Percentiles rank a stretch among this genome's conserved stretches.
phyloP scores from a whole-genome alignment of 2,888 invertebrate genomes.

The Phyto melanocephala region DNA sequence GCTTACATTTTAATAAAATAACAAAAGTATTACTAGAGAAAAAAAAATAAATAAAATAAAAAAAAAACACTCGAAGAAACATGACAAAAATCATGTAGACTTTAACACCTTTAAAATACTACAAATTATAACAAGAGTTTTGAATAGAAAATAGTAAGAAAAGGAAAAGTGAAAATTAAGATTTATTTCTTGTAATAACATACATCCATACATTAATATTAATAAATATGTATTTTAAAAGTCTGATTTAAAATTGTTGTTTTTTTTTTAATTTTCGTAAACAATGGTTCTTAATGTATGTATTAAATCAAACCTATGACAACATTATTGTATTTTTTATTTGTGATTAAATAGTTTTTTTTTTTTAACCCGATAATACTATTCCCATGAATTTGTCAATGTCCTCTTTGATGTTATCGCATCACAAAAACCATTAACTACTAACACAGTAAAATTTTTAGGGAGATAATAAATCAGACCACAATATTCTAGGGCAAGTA shows the following conservation, averaged over 20 bases:
- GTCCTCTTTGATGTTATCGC: not conserved
- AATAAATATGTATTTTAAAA: too few relatives aligned
- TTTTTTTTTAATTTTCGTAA: not conserved
- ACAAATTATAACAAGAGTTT: not conserved
- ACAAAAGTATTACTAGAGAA: not conserved
- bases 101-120: conserved; percentile 28
- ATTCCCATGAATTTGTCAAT: not conserved
- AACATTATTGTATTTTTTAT: not conserved
- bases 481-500: not conserved
- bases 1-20: conserved; percentile 56
- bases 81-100: not conserved
- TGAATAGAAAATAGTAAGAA: not conserved
- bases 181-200: too few relatives aligned
- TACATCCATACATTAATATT: too few relatives aligned
- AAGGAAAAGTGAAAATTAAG: not conserved
- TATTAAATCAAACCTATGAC: not conserved
- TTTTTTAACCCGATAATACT: not conserved
- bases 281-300: too few relatives aligned
- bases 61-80: not conserved
- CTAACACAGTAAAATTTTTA: not conserved
- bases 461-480: not conserved
- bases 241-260: too few relatives aligned
- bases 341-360: not conserved
- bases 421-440: not conserved
- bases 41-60: not conserved